Evolutionary conservation across 2,888 invertebrate genomes (phyloP).

Genomic region (Boloria euphrosyne): DNA sequence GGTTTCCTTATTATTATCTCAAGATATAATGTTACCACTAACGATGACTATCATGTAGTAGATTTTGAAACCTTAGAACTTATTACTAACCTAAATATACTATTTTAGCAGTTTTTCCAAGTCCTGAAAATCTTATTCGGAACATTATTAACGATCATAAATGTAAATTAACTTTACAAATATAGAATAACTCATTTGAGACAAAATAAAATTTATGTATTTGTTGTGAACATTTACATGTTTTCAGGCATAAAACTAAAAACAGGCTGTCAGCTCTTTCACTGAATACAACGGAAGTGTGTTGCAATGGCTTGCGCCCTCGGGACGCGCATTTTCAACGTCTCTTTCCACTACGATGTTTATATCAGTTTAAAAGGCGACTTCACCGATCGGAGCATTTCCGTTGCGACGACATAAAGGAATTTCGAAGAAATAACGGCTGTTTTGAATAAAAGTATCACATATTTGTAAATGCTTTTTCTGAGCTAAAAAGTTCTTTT

Average conservation of each 20-base stretch:
- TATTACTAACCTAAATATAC: no score
- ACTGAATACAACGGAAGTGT: slow-evolving; percentile 64
- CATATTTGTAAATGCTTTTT: slow-evolving; percentile 33
- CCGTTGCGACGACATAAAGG: slow-evolving; percentile 60
- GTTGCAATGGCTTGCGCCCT: slow-evolving; percentile 53
- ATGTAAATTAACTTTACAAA: no score
- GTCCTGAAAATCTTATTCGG: no score
- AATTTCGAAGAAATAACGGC: slow-evolving; percentile 60
- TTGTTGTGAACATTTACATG: slow-evolving; percentile 12
- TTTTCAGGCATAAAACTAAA: slow-evolving; percentile 25
- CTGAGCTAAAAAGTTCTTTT: slow-evolving; percentile 1
- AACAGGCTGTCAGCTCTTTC: slow-evolving; percentile 42
- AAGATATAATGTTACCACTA: no score
- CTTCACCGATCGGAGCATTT: slow-evolving; percentile 66
- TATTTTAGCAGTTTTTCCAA: no score
- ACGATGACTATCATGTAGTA: no score
- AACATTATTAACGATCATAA: no score
- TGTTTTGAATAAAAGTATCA: slow-evolving; percentile 54
- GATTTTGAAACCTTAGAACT: no score
- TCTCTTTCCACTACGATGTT: slow-evolving; percentile 50
- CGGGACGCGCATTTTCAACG: slow-evolving; percentile 45
- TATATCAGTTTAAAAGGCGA: slow-evolving; percentile 71
- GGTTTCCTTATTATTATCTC: no score
- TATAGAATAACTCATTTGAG: no score
- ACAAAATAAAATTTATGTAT: not conserved